These are phyloP conservation scores for Seira musarum DNA, from an alignment of 2,888 invertebrate species.

Conservation along the genomic window DNA sequence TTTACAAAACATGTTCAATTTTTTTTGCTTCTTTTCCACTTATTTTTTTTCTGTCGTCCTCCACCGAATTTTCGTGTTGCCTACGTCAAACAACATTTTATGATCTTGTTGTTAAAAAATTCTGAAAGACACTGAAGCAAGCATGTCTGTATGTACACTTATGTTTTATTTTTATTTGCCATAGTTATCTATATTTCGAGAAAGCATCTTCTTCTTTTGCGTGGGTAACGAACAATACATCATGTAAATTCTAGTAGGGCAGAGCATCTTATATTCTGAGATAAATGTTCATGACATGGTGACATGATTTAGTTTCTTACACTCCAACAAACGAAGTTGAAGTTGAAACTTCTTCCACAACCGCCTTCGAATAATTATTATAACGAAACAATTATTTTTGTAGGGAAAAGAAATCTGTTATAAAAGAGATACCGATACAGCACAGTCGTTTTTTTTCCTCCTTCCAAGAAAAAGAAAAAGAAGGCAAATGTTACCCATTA, in stretches of 20 bases:
- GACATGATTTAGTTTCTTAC: conserved; percentile 43
- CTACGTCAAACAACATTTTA: conserved; percentile 12
- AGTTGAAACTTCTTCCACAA: background rate
- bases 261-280: background rate
- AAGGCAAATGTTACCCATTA: background rate
- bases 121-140: background rate
- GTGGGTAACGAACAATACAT: too few species aligned
- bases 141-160: background rate
- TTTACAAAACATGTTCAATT: background rate
- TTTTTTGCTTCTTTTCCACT: background rate
- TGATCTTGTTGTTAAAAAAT: conserved; percentile 11
- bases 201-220: too few species aligned
- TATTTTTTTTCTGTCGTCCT: background rate
- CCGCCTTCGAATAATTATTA: background rate
- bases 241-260: background rate
- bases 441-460: background rate
- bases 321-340: background rate
- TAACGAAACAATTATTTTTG: background rate
- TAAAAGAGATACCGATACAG: background rate
- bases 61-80: conserved; percentile 12
- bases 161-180: background rate
- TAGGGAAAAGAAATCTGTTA: background rate
- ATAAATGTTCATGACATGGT: conserved; percentile 43
- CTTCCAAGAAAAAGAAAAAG: background rate
- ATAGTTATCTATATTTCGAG: background rate